Evolutionary conservation across 2,888 invertebrate genomes (phyloP).

Genomic region (Drosophila tripunctata): DNA sequence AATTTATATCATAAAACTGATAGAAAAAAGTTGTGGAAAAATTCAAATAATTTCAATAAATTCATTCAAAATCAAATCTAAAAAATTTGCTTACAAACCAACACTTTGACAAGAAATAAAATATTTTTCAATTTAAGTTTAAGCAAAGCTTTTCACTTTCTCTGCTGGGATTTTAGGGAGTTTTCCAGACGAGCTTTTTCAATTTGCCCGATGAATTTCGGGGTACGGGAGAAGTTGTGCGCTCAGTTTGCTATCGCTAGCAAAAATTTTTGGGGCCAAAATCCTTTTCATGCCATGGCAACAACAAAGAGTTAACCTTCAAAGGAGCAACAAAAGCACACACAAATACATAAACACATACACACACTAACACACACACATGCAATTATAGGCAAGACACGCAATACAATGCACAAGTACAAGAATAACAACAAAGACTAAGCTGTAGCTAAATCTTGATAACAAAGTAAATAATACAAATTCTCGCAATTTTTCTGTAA

Average conservation of each 20-base stretch:
- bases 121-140: too few relatives aligned
- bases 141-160: not conserved
- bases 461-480: conserved; percentile 79
- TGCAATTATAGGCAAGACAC: conserved; percentile 16
- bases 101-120: too few relatives aligned
- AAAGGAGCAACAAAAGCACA: conserved; percentile 28
- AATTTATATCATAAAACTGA: too few relatives aligned
- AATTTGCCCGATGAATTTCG: not conserved
- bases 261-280: not conserved
- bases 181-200: not conserved
- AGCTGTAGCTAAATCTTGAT: conserved; percentile 68
- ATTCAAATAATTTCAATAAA: too few relatives aligned
- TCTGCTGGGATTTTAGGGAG: not conserved
- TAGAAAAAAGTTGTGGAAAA: too few relatives aligned
- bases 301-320: conserved; percentile 28
- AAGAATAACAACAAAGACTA: conserved; percentile 32
- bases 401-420: conserved; percentile 11
- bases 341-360: conserved; percentile 42
- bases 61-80: too few relatives aligned
- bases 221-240: not conserved
- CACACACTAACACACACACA: conserved; percentile 14
- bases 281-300: not conserved
- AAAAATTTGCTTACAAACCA: too few relatives aligned
- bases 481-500: conserved; percentile 79
- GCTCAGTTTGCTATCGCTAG: not conserved